These are phyloP conservation scores for Euzetes globulus DNA, from an alignment of 2,888 invertebrate genomes.

Conservation along the genomic window DNA sequence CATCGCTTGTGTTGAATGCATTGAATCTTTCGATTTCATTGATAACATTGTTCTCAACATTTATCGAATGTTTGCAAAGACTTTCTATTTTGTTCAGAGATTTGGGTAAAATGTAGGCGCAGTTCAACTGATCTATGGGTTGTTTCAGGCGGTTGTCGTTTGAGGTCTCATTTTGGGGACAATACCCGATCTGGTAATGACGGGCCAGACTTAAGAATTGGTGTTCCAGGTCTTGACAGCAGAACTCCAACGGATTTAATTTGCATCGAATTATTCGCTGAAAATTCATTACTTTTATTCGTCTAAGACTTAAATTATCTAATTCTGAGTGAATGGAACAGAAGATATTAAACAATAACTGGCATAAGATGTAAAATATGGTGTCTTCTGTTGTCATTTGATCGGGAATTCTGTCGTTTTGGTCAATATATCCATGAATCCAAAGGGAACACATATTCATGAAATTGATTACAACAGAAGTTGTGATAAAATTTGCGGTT, in stretches of 20 bases:
- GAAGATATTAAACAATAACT: slow-evolving; percentile 17
- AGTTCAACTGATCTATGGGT: not conserved
- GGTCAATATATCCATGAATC: slow-evolving; percentile 1
- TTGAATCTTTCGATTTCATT: not conserved
- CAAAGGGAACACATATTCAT: slow-evolving; percentile 14
- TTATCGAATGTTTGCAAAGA: not conserved
- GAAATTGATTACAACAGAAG: not conserved
- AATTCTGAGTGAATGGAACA: slow-evolving; percentile 23
- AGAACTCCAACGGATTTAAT: slow-evolving; percentile 10
- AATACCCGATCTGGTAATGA: slow-evolving; percentile 17
- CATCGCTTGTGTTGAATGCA: not conserved
- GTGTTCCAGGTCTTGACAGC: not conserved
- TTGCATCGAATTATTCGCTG: slow-evolving; percentile 20
- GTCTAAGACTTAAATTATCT: slow-evolving; percentile 1
- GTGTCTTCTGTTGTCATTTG: slow-evolving; percentile 16
- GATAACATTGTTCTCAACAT: not conserved
- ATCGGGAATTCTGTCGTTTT: not conserved
- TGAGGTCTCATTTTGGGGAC: not conserved
- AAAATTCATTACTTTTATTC: slow-evolving; percentile 18
- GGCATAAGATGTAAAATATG: slow-evolving; percentile 13
- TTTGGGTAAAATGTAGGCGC: not conserved
- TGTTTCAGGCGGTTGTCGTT: not conserved
- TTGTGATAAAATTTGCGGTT: not conserved
- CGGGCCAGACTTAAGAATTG: not conserved
- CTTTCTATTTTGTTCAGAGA: not conserved